phyloP scores from a whole-genome alignment of 1,140 invertebrate genomes.

The Listronotus bonariensis region DNA sequence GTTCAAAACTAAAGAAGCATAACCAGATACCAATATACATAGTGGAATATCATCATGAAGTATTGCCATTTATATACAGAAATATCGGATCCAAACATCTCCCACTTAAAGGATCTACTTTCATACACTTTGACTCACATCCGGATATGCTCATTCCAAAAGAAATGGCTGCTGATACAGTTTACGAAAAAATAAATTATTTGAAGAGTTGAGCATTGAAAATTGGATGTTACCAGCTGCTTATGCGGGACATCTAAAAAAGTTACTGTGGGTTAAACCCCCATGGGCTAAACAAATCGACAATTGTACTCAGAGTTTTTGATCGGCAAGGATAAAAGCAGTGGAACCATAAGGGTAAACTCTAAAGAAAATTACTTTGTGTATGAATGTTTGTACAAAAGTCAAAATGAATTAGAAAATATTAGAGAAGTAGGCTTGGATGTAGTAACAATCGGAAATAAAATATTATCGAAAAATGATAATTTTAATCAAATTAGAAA shows the following conservation, averaged over 20 bases:
- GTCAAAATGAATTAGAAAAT: conserved; percentile 62
- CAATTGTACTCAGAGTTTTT: conserved; percentile 70
- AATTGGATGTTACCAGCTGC: conserved; percentile 90
- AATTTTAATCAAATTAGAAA: conserved; percentile 37
- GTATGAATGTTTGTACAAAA: conserved; percentile 74
- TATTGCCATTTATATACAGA: conserved; percentile 78
- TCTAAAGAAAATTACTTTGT: conserved; percentile 81
- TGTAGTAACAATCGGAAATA: conserved; percentile 66
- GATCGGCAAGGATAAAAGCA: conserved; percentile 72
- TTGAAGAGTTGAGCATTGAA: conserved; percentile 74
- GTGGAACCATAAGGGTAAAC: conserved; percentile 68
- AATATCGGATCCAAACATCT: conserved; percentile 82
- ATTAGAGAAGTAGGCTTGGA: conserved; percentile 62
- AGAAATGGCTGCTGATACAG: conserved; percentile 70
- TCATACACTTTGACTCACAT: conserved; percentile 91
- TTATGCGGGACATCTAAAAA: conserved; percentile 82
- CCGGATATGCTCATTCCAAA: conserved; percentile 87
- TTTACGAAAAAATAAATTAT: conserved; percentile 66
- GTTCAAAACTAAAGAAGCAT: conserved; percentile 54
- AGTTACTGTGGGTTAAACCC: conserved; percentile 85
- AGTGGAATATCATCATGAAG: conserved; percentile 80
- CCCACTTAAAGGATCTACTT: conserved; percentile 71
- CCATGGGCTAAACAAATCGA: conserved; percentile 84
- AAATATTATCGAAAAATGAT: conserved; percentile 46
- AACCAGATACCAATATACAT: conserved; percentile 72